These are phyloP conservation scores for Dryocosmus kuriphilus DNA, from an alignment of 2,888 invertebrate species.

Conservation along the genomic window DNA sequence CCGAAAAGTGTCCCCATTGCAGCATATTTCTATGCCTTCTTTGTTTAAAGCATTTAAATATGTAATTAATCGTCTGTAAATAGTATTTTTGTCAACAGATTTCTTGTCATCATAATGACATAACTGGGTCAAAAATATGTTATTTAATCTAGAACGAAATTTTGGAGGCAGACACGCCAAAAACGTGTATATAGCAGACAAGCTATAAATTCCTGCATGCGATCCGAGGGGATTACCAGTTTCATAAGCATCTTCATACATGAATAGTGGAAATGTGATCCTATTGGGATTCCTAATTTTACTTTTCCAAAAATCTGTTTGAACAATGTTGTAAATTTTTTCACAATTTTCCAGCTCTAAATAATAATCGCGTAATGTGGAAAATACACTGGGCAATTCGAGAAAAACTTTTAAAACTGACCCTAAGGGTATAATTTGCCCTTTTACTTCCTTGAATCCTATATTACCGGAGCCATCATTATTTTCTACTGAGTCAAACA, in stretches of 20 bases:
- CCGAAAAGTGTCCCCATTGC: not conserved
- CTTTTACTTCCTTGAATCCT: not conserved
- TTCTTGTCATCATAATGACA: conserved; percentile 49
- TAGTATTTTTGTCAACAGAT: conserved; percentile 21
- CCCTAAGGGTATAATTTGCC: conserved; percentile 41
- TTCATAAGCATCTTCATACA: conserved; percentile 56
- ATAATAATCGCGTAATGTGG: conserved; percentile 37
- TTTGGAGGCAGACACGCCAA: conserved; percentile 51
- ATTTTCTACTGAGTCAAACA: no score
- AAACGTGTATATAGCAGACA: conserved; percentile 48
- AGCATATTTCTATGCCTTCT: conserved; percentile 45
- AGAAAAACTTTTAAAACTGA: conserved; percentile 42
- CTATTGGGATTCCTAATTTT: no score
- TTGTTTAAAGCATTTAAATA: conserved; percentile 49
- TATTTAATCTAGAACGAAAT: conserved; percentile 28
- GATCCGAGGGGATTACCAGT: conserved; percentile 50
- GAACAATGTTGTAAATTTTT: no score
- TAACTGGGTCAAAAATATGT: no score
- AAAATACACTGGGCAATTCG: conserved; percentile 46
- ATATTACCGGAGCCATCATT: no score
- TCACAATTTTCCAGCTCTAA: conserved; percentile 37
- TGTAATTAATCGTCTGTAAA: conserved; percentile 44
- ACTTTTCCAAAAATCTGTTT: no score
- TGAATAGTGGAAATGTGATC: conserved; percentile 49
- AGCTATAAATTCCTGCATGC: conserved; percentile 47